Conservation (phyloP, 2,113 vertebrate species). For the Circaetus cinerascens region DNA sequence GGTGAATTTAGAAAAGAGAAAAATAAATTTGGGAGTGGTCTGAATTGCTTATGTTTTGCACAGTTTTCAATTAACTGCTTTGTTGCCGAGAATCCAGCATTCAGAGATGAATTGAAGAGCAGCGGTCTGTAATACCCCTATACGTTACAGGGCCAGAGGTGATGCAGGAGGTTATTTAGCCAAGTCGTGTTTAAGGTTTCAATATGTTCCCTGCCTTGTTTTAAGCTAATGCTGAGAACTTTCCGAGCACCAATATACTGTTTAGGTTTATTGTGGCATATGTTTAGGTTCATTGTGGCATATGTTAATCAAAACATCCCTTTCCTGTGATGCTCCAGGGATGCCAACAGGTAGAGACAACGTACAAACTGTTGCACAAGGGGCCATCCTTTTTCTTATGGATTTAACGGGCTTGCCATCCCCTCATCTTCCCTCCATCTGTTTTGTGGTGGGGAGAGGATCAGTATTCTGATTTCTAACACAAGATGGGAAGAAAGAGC, state of each 20-base stretch:
- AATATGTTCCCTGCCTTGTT: not conserved
- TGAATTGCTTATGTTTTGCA: not conserved
- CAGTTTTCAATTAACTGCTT: not conserved
- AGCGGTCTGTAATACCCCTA: fast-evolving
- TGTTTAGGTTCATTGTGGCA: not conserved
- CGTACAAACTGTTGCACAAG: not conserved
- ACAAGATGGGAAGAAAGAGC: not conserved
- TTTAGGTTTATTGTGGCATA: not conserved
- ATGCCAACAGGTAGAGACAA: not conserved
- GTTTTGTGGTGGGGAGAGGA: not conserved
- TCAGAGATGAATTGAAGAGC: not conserved
- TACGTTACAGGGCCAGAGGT: too few species aligned
- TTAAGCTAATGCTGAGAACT: not conserved
- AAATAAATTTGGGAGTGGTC: not conserved
- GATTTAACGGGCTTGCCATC: not conserved
- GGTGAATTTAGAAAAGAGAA: not conserved
- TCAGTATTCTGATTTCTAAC: not conserved
- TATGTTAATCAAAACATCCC: not conserved
- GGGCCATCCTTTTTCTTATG: not conserved
- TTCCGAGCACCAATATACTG: not conserved
- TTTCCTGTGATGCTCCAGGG: not conserved
- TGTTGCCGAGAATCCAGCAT: not conserved
- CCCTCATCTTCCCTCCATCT: not conserved
- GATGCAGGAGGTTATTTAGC: not conserved
- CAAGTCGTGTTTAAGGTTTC: fast-evolving